phyloP scores from a whole-genome alignment of 2,888 invertebrate species.

The Nowickia ferox region DNA sequence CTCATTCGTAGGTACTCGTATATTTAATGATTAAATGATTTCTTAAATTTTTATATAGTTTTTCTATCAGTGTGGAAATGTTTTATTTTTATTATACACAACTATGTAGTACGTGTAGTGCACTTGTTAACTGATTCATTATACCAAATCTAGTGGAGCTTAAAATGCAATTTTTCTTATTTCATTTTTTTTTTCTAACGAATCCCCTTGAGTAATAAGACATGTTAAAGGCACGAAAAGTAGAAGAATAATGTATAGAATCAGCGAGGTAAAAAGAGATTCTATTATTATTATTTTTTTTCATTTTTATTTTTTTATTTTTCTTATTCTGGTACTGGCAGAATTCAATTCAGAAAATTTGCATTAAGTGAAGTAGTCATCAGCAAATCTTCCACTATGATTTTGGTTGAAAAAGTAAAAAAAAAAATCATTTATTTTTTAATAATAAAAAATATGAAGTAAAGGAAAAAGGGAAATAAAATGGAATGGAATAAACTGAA shows the following conservation, averaged over 20 bases:
- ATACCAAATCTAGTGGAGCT: slow-evolving; percentile 69
- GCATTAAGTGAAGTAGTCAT: slow-evolving; percentile 76
- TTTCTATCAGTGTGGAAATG: slow-evolving; percentile 32
- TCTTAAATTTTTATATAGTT: too few species aligned
- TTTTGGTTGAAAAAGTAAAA: slow-evolving; percentile 57
- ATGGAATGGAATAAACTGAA: slow-evolving; percentile 56
- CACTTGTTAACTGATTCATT: slow-evolving; percentile 71
- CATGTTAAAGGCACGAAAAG: slow-evolving; percentile 39
- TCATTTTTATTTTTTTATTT: too few species aligned
- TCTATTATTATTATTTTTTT: slow-evolving; percentile 15
- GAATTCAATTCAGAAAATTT: slow-evolving; percentile 73
- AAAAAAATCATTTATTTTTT: slow-evolving; percentile 5
- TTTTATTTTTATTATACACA: slow-evolving; percentile 27
- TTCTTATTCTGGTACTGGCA: slow-evolving; percentile 50
- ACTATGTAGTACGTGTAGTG: slow-evolving; percentile 33
- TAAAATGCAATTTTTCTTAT: slow-evolving; percentile 69
- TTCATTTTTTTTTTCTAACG: slow-evolving; percentile 37
- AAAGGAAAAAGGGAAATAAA: slow-evolving; percentile 46
- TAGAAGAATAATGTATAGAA: slow-evolving; percentile 33
- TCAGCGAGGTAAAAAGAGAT: slow-evolving; percentile 47
- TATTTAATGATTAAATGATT: neutral
- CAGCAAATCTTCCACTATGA: slow-evolving; percentile 72
- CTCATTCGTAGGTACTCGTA: neutral
- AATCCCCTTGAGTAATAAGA: slow-evolving; percentile 56
- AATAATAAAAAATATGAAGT: slow-evolving; percentile 27